Percentiles rank a stretch among this genome's conserved stretches.
These are phyloP conservation scores for Novumbra hubbsi DNA, from an alignment of 2,797 vertebrate species.

Conservation along the genomic window DNA sequence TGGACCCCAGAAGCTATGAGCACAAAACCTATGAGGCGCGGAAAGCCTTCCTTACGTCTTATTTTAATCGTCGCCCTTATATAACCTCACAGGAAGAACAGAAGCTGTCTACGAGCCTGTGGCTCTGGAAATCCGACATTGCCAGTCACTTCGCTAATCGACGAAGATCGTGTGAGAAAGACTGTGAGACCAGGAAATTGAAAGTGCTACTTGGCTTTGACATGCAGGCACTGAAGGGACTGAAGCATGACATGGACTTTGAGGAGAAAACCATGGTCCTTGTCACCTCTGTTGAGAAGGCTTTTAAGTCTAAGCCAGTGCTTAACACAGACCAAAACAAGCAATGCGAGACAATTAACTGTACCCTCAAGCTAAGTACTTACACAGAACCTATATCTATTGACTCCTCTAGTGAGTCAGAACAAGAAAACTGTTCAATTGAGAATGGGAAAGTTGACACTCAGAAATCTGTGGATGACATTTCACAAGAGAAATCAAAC, in stretches of 20 bases:
- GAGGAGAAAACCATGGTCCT: conserved; percentile 69
- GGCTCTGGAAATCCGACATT: conserved; percentile 97
- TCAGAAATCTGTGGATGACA: conserved; percentile 19
- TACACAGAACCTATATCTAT: conserved; percentile 73
- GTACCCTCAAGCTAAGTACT: conserved; percentile 70
- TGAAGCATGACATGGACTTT: conserved; percentile 90
- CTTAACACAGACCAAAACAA: conserved; percentile 71
- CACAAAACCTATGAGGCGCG: conserved; percentile 93
- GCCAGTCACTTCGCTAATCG: conserved; percentile 89
- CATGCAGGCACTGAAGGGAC: conserved; percentile 88
- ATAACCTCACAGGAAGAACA: conserved; percentile 87
- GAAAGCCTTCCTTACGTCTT: conserved; percentile 91
- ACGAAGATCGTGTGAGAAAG: conserved; percentile 81
- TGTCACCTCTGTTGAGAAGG: conserved; percentile 73
- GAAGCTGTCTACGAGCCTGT: conserved; percentile 89
- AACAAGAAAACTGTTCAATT: conserved; percentile 42
- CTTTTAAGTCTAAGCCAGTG: conserved; percentile 43
- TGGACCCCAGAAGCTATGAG: conserved; percentile 92
- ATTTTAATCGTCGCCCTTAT: conserved; percentile 93
- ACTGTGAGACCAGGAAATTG: conserved; percentile 81
- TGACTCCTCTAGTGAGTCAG: conserved; percentile 71
- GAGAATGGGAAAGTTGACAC: conserved; percentile 41
- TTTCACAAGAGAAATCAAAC: conserved; percentile 38
- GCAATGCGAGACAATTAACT: conserved; percentile 75
- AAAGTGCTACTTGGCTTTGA: conserved; percentile 91